Base-by-base conservation (phyloP, 37 sponge, comb jelly and placozoan species). In the Agelas oroides region DNA sequence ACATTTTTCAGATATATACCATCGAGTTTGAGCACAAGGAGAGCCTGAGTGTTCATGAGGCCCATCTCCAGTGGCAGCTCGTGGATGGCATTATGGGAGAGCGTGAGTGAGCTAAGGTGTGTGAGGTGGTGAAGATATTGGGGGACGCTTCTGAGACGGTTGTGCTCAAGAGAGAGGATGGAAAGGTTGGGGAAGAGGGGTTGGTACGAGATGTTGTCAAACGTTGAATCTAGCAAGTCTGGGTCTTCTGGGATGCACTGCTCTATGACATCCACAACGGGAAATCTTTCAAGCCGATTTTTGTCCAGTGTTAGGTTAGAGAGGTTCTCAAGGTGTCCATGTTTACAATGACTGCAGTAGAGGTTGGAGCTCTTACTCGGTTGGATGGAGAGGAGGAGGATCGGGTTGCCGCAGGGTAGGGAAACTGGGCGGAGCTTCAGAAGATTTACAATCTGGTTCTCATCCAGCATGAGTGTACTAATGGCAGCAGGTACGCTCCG, bases 11-110 rank as follows among this genome's bases (percentile, higher is more conserved):
- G 18, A 23, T 39, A 65, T 35, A 94, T 17, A 5, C 84, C 84
- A 0, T 94, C 88, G 24, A 89, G 46, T 5, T 84, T 76, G 31
- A 94, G 68, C 13, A 89, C 6, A 0, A 87, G 76, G 21, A 94
- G 41, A 27, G 30, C 32, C 28, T 75, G 78, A 24, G 60, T 63
- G 58, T 81, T 86, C 40, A 91, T 54, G 27, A 87, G 69, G 5
- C 95, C 93, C 81, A 91, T 24, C 11, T 75, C 82, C 1, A 60
- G 65, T 54, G 95, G 95, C 27, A 94, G 39, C n/a, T 58, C 65
- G 1, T 57, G 18, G 57, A 94, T 75, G 54, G 12, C 19, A 36
- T 88, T 81, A 34, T 73, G 20, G 33, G 87, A 86, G 65, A 94
- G 75, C 5, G 58, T 53, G 27, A 94, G 75, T 3, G 88, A 81